These are phyloP conservation scores for Otus scops DNA, from an alignment of 2,797 vertebrate species.

Conservation along the genomic window DNA sequence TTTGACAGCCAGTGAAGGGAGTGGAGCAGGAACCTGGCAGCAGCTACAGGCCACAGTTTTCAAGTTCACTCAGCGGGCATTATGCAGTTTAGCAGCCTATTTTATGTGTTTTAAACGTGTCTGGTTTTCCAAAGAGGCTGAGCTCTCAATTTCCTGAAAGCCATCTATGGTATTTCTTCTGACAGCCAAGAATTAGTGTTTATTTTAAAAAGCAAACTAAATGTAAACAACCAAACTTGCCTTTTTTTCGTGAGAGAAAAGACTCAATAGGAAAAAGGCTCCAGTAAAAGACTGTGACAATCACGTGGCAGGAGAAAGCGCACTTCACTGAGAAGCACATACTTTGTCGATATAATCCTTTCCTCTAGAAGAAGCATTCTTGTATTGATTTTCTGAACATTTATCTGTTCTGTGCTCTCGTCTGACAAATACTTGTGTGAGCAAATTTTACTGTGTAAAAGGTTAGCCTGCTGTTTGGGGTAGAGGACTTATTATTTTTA, in stretches of 20 bases:
- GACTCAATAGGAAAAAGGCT: background rate
- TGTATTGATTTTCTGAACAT: background rate
- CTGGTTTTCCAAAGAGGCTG: background rate
- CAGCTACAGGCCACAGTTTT: background rate
- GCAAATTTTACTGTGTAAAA: background rate
- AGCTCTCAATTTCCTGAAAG: background rate
- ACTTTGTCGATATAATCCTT: background rate
- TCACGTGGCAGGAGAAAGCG: background rate
- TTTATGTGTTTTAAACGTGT: background rate
- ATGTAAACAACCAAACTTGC: background rate
- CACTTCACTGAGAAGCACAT: background rate
- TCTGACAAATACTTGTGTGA: background rate
- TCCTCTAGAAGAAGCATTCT: background rate
- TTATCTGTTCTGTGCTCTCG: background rate
- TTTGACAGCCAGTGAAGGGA: background rate
- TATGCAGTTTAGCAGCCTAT: background rate
- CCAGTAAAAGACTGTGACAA: background rate
- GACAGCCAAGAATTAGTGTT: background rate
- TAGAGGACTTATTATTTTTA: background rate
- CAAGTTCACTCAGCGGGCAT: background rate
- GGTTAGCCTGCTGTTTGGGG: background rate
- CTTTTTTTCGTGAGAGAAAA: background rate
- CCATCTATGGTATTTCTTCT: background rate
- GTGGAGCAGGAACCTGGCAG: background rate
- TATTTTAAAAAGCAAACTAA: background rate